Evolutionary conservation across 2,888 invertebrate genomes (phyloP).

Genomic region (Strigamia maritima): DNA sequence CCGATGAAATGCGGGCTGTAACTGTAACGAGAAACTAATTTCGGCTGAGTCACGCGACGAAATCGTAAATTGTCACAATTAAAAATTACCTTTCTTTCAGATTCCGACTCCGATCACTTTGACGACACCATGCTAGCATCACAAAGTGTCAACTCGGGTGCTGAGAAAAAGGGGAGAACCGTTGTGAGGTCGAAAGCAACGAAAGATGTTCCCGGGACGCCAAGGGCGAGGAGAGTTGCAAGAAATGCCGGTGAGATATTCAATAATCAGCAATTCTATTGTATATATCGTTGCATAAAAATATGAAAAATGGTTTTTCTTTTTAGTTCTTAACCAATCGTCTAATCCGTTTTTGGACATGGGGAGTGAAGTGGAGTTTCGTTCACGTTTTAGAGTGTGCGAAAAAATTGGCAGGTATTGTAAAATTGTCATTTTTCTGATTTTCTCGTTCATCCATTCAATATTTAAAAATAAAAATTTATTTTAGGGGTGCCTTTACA

Average conservation of each 20-base stretch:
- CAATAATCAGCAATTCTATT: not conserved
- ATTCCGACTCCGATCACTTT: not conserved
- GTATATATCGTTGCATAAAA: too few relatives aligned
- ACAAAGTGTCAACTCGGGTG: not conserved
- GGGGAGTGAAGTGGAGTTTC: not conserved
- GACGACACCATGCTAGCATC: not conserved
- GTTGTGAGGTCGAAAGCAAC: not conserved
- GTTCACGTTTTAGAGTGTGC: conserved; percentile 29
- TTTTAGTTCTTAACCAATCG: not conserved
- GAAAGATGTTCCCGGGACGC: not conserved
- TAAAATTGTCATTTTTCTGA: not conserved
- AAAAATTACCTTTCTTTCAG: not conserved
- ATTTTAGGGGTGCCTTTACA: conserved; percentile 38
- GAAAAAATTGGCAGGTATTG: conserved; percentile 38
- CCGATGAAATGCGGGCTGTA: not conserved
- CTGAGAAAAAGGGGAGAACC: not conserved
- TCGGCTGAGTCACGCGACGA: not conserved
- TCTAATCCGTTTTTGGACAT: not conserved
- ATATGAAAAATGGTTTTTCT: too few relatives aligned
- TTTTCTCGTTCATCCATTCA: not conserved
- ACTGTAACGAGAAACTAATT: not conserved
- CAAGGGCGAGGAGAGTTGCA: not conserved
- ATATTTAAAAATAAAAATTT: not conserved
- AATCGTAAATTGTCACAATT: too few relatives aligned
- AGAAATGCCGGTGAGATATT: not conserved